phyloP scores from a whole-genome alignment of 1,140 invertebrate species.

The Euwallacea similis region DNA sequence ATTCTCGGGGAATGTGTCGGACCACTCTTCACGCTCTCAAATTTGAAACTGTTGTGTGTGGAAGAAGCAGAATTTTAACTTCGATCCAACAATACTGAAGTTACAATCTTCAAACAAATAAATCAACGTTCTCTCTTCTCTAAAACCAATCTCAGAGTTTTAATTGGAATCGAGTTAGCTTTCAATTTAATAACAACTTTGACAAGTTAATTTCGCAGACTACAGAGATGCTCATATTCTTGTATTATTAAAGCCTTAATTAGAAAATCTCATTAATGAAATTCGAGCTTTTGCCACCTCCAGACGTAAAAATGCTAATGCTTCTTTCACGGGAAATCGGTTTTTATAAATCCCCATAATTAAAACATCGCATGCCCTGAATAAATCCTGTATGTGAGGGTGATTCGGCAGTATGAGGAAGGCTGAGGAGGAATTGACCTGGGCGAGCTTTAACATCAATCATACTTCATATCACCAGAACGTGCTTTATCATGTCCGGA shows the following conservation, averaged over 20 bases:
- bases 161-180: slow-evolving; percentile 15
- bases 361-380: not conserved
- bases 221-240: slow-evolving; percentile 11
- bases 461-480: slow-evolving; percentile 23
- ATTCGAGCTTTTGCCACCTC: no score
- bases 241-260: slow-evolving; percentile 2
- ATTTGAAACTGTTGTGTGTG: no score
- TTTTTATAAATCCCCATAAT: slow-evolving; percentile 5
- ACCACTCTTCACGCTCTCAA: no score
- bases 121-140: not conserved
- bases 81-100: no score
- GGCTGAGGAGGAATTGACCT: not conserved
- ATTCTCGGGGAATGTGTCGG: no score
- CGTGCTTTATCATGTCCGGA: slow-evolving; percentile 24
- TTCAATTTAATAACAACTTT: slow-evolving; percentile 21
- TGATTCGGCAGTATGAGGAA: not conserved
- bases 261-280: not conserved
- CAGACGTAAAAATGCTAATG: no score
- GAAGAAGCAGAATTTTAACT: no score
- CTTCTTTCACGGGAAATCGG: no score
- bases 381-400: not conserved
- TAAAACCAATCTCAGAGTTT: slow-evolving; percentile 22
- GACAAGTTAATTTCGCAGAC: slow-evolving; percentile 10
- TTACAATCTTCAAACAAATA: slow-evolving; percentile 10
- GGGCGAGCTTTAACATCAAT: slow-evolving; percentile 18